These are phyloP conservation scores for Orthosia incerta DNA, from an alignment of 2,888 invertebrate genomes.

Conservation along the genomic window DNA sequence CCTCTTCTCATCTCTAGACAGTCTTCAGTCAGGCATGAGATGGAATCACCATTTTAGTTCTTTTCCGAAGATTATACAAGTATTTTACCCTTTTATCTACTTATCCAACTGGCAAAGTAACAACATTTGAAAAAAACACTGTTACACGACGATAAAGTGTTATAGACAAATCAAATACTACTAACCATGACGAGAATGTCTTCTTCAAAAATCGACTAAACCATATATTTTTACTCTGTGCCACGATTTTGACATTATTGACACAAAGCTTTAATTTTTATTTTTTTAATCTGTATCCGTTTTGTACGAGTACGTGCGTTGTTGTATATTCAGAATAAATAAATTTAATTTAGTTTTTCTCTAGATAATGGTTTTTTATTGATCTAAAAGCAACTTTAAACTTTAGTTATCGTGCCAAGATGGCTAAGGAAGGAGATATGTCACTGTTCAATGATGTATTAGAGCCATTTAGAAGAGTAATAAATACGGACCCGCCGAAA, in stretches of 20 bases:
- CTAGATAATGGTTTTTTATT: slow-evolving; percentile 50
- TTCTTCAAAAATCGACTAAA: slow-evolving; percentile 35
- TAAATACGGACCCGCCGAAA: slow-evolving; percentile 87
- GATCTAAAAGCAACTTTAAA: slow-evolving; percentile 3
- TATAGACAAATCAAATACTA: background rate
- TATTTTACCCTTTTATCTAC: too few species aligned
- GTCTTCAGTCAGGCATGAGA: too few species aligned
- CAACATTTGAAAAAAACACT: too few species aligned
- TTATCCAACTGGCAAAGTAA: too few species aligned
- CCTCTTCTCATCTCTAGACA: too few species aligned
- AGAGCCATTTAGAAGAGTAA: slow-evolving; percentile 87
- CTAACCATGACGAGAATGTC: background rate
- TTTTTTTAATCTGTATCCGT: slow-evolving; percentile 37
- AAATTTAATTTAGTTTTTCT: slow-evolving; percentile 16
- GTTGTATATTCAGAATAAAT: slow-evolving; percentile 31
- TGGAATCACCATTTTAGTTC: too few species aligned
- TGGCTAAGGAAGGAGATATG: slow-evolving; percentile 88
- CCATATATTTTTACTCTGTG: slow-evolving; percentile 15
- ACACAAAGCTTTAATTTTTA: slow-evolving; percentile 1
- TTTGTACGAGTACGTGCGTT: slow-evolving; percentile 52
- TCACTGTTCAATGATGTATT: slow-evolving; percentile 87
- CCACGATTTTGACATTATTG: background rate
- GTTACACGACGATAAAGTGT: too few species aligned
- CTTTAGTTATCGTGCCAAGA: slow-evolving; percentile 61
- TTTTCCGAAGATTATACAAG: too few species aligned